Conservation (phyloP, 2,888 invertebrate species). For the Abrostola triplasia region DNA sequence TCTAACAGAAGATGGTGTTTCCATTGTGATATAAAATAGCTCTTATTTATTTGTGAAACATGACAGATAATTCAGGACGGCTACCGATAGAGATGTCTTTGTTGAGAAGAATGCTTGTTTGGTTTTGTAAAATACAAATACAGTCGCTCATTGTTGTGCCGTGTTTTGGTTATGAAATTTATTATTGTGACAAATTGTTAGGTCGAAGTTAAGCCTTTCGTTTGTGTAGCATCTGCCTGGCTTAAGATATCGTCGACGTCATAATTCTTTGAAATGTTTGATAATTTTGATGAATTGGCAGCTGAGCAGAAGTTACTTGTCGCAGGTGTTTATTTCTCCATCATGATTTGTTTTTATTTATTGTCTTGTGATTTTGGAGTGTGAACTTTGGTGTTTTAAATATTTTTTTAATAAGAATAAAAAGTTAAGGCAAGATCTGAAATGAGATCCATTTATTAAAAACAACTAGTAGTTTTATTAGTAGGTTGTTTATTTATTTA, state of each 20-base stretch:
- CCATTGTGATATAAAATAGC: slow-evolving; percentile 83
- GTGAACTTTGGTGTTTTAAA: neutral
- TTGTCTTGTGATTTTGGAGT: slow-evolving; percentile 8
- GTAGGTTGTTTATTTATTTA: no score
- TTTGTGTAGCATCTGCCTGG: slow-evolving; percentile 71
- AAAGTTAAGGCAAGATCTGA: no score
- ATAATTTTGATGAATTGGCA: slow-evolving; percentile 60
- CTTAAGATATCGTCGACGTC: slow-evolving; percentile 63
- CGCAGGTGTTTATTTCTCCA: slow-evolving; percentile 42
- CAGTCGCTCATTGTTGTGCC: slow-evolving; percentile 72
- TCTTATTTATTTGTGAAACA: slow-evolving; percentile 86
- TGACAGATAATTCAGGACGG: slow-evolving; percentile 82
- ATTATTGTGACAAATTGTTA: slow-evolving; percentile 86
- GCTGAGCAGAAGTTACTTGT: slow-evolving; percentile 31
- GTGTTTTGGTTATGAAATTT: slow-evolving; percentile 86
- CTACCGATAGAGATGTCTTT: slow-evolving; percentile 86
- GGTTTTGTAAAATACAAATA: slow-evolving; percentile 79
- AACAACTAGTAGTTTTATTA: no score
- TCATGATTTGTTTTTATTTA: slow-evolving; percentile 30
- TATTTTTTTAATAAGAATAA: no score
- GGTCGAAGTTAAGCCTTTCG: slow-evolving; percentile 80
- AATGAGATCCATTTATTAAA: no score
- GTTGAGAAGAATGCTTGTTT: slow-evolving; percentile 79
- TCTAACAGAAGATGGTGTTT: slow-evolving; percentile 70
- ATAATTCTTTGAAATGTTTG: slow-evolving; percentile 66